These are phyloP conservation scores for Dasyprocta punctata DNA, from an alignment of 2,113 vertebrate genomes.

Conservation along the genomic window DNA sequence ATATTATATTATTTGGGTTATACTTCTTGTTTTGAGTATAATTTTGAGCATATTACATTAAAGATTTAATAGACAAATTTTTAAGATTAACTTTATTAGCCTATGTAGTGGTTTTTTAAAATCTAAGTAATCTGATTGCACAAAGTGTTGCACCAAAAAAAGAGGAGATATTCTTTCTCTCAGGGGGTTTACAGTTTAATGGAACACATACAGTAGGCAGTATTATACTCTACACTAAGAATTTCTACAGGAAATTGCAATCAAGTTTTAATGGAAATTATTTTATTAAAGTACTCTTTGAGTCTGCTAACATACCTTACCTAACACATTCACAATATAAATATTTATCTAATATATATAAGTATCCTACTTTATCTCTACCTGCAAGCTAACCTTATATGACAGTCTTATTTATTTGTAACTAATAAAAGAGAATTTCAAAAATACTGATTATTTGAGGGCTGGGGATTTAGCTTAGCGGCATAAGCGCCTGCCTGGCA, in stretches of 20 bases:
- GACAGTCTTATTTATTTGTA: not conserved
- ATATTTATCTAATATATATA: not conserved
- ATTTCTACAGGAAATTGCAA: slow-evolving; percentile 53
- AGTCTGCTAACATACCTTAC: slow-evolving; percentile 38
- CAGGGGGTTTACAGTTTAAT: not conserved
- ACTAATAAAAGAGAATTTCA: not conserved
- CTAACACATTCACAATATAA: slow-evolving; percentile 9
- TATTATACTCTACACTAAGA: not conserved
- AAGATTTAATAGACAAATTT: not conserved
- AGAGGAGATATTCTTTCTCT: not conserved
- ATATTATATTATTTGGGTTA: not conserved
- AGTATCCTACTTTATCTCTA: not conserved
- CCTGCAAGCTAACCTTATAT: not conserved
- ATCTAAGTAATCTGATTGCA: not conserved
- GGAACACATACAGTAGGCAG: not conserved
- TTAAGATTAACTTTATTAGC: slow-evolving; percentile 5
- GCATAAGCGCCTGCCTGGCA: no score
- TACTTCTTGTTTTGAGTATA: not conserved
- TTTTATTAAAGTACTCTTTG: slow-evolving; percentile 35
- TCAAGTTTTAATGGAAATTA: slow-evolving; percentile 36
- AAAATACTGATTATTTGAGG: no score
- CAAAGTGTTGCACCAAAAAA: not conserved
- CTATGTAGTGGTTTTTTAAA: not conserved
- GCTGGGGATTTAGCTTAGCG: no score
- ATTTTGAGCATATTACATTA: not conserved